A percentile compares a stretch with the other conserved stretches of the same genome.
Evolutionary conservation across 2,797 vertebrate species (phyloP).

Genomic region (Sebastes steindachneri): DNA sequence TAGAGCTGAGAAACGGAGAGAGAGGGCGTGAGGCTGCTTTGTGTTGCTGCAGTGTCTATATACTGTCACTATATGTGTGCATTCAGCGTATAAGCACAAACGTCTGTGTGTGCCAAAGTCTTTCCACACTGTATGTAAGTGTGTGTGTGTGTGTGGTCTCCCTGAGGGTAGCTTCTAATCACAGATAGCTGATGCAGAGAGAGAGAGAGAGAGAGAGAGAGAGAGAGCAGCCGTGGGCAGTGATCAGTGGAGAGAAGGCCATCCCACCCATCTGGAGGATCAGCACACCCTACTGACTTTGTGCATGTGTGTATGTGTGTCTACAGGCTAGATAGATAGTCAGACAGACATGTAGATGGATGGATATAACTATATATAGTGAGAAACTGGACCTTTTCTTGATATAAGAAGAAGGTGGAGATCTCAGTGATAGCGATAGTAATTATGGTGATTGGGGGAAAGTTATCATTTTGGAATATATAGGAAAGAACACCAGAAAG

Average conservation of each 20-base stretch:
- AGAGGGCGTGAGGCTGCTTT: background rate
- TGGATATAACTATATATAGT: background rate
- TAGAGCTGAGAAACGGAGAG: conserved; percentile 19
- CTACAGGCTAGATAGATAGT: conserved; percentile 7
- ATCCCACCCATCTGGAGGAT: conserved; percentile 76
- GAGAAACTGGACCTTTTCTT: background rate
- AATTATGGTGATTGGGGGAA: background rate
- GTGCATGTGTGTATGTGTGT: background rate
- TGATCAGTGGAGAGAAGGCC: conserved; percentile 65
- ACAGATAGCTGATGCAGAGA: conserved; percentile 74
- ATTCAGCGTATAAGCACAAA: background rate
- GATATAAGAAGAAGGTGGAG: background rate
- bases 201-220: conserved; percentile 14
- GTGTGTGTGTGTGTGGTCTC: conserved; percentile 13
- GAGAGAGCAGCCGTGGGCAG: conserved; percentile 54
- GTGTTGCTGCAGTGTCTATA: background rate
- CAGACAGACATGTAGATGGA: background rate
- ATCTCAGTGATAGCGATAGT: background rate
- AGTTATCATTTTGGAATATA: background rate
- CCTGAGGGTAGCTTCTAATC: conserved; percentile 74
- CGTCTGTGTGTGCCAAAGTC: background rate
- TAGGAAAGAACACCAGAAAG: background rate
- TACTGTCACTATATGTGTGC: conserved; percentile 2
- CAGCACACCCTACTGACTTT: conserved; percentile 51
- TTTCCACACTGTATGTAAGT: background rate